Conservation (phyloP, 2,888 invertebrate genomes). For the Aleiodes testaceus region DNA sequence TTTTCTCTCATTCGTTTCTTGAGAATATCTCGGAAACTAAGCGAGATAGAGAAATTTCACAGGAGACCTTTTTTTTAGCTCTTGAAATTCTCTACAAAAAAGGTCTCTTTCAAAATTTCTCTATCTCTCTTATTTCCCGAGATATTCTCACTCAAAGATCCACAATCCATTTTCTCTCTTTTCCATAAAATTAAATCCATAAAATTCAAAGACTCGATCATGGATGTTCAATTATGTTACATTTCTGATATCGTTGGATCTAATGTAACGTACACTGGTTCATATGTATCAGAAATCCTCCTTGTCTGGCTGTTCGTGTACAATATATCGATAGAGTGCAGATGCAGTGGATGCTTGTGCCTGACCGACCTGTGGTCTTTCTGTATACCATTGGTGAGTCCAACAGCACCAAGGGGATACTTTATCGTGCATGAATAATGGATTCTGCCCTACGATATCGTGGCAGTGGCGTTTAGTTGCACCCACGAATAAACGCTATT, state of each 20-base stretch:
- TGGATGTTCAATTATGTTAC: background rate
- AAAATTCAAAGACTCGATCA: background rate
- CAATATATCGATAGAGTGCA: conserved; percentile 28
- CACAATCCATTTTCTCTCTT: too few species aligned
- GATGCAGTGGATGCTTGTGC: conserved; percentile 35
- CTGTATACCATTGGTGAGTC: conserved; percentile 19
- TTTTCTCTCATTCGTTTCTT: too few species aligned
- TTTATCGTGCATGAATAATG: conserved; percentile 57
- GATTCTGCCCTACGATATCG: conserved; percentile 51
- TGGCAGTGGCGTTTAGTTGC: conserved; percentile 50
- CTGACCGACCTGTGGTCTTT: conserved; percentile 31
- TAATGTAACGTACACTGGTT: conserved; percentile 12
- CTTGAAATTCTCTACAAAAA: too few species aligned
- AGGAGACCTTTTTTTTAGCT: too few species aligned
- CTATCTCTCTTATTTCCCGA: too few species aligned
- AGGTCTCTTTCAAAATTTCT: too few species aligned
- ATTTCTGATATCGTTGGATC: background rate
- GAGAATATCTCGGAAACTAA: too few species aligned
- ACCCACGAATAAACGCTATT: conserved; percentile 46
- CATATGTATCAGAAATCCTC: conserved; percentile 3
- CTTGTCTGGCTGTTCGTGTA: conserved; percentile 31
- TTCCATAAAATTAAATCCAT: too few species aligned
- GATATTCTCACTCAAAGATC: too few species aligned
- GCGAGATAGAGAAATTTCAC: too few species aligned
- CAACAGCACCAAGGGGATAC: conserved; percentile 49